phyloP scores from a whole-genome alignment of 2,113 vertebrate genomes.

The Stegastes partitus region DNA sequence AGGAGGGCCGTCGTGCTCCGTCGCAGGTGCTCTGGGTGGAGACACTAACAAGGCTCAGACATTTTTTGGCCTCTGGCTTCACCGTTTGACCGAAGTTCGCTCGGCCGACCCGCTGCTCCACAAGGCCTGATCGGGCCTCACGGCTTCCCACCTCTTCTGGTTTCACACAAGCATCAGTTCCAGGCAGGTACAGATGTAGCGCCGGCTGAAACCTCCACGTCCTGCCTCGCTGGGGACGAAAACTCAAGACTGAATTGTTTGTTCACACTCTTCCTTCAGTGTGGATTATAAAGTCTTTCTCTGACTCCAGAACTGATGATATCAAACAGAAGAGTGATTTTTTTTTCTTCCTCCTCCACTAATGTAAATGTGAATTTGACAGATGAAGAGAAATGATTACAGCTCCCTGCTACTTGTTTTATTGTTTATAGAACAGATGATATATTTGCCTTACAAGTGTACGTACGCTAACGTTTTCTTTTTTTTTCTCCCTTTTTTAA shows the following conservation, averaged over 20 bases:
- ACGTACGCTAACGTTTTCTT: conserved; percentile 61
- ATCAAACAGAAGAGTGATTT: conserved; percentile 54
- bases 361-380: conserved; percentile 81
- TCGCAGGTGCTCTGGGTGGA: conserved; percentile 47
- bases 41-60: no score
- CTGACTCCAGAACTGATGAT: conserved; percentile 40
- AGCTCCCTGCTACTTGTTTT: conserved; percentile 70
- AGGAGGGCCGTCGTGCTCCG: conserved; percentile 32
- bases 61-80: no score
- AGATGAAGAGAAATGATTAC: conserved; percentile 69
- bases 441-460: conserved; percentile 82
- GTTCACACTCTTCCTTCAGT: conserved; percentile 23
- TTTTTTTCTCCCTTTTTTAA: no score
- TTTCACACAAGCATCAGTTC: conserved; percentile 16
- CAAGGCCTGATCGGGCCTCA: background rate
- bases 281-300: conserved; percentile 18
- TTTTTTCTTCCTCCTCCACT: conserved; percentile 41
- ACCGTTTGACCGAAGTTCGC: no score
- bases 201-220: background rate
- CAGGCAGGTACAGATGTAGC: conserved; percentile 61
- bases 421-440: conserved; percentile 81
- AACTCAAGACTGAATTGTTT: conserved; percentile 1
- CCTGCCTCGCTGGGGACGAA: conserved; percentile 33
- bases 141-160: background rate
- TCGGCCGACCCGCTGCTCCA: background rate